phyloP scores from a whole-genome alignment of 2,888 invertebrate species.

The Chloromyia formosa region DNA sequence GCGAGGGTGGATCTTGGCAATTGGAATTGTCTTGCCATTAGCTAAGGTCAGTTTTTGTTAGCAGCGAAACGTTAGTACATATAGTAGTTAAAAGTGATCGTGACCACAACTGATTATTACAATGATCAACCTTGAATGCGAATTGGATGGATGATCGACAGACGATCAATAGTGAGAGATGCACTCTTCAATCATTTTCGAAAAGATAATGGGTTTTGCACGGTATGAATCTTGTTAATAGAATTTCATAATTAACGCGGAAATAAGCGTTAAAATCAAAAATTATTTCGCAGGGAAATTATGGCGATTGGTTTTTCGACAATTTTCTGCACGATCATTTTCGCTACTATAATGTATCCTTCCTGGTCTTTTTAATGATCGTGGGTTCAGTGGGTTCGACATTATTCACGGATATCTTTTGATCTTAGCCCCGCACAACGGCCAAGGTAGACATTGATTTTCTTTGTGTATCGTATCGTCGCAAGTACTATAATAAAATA shows the following conservation, averaged over 20 bases:
- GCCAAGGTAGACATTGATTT: neutral
- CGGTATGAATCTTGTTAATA: too few relatives aligned
- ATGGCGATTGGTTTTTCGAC: neutral
- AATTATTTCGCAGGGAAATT: neutral
- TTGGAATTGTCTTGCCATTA: neutral
- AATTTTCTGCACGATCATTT: too few relatives aligned
- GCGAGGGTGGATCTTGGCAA: neutral
- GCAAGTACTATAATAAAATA: neutral
- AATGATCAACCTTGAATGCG: too few relatives aligned
- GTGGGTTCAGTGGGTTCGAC: neutral
- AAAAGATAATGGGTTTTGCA: too few relatives aligned
- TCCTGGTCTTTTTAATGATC: neutral
- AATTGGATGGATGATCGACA: neutral
- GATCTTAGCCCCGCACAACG: too few relatives aligned
- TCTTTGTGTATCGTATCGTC: neutral
- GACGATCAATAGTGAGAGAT: neutral
- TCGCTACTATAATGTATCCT: neutral
- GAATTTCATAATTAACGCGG: neutral
- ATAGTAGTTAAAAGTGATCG: too few relatives aligned
- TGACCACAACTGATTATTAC: too few relatives aligned
- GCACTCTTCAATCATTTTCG: too few relatives aligned
- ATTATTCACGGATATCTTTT: too few relatives aligned
- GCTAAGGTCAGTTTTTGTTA: conserved; percentile 1
- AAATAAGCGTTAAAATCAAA: neutral
- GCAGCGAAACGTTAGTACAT: neutral